Evolutionary conservation across 2,888 invertebrate genomes (phyloP).

Genomic region (Exocentrus adspersus): DNA sequence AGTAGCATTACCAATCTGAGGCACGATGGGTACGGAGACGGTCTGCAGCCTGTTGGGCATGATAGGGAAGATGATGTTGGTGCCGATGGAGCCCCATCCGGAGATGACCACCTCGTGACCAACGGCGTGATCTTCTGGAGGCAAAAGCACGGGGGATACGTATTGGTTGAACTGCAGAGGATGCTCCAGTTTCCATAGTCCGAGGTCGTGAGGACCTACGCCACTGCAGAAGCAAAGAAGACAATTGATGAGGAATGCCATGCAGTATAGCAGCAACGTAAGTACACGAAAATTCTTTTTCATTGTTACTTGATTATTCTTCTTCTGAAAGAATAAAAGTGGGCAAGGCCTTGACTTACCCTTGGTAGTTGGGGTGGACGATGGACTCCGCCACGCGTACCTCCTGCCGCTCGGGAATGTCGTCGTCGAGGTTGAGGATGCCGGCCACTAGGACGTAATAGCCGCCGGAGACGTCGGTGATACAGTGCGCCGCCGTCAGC

Average conservation of each 20-base stretch:
- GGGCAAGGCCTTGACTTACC: background rate
- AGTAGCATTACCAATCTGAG: background rate
- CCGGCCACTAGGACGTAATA: background rate
- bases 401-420: background rate
- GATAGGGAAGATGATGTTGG: background rate
- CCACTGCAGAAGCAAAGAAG: background rate
- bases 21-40: background rate
- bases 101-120: background rate
- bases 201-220: background rate
- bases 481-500: background rate
- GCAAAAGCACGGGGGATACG: background rate
- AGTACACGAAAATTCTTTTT: no score
- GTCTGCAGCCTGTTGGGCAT: background rate
- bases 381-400: background rate
- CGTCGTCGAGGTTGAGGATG: background rate
- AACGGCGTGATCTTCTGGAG: background rate
- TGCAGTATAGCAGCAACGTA: no score
- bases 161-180: background rate
- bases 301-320: no score
- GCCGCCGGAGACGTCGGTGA: background rate
- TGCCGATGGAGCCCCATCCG: conserved; percentile 1
- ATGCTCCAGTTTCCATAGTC: background rate
- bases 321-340: no score
- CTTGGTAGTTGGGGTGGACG: background rate
- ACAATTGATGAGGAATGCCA: no score